Conservation (phyloP, 2,888 invertebrate species). For the Exocentrus adspersus region DNA sequence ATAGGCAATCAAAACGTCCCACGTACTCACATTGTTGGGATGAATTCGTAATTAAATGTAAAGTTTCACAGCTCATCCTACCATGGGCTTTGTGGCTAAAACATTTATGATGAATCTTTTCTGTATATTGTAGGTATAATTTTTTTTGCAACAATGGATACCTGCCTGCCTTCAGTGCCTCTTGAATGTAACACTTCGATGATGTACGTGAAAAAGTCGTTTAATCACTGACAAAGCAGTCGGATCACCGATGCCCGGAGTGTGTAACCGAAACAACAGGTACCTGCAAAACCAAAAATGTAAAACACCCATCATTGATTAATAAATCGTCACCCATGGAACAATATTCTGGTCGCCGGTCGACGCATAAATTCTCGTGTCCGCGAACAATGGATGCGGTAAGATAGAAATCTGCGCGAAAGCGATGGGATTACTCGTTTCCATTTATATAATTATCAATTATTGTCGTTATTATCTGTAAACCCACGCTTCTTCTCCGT, state of each 20-base stretch:
- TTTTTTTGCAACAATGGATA: no score
- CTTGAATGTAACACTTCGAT: neutral
- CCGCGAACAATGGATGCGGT: slow-evolving; percentile 36
- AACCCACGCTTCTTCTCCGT: slow-evolving; percentile 39
- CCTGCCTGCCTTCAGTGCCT: no score
- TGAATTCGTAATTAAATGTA: no score
- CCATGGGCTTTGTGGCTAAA: no score
- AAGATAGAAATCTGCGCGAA: slow-evolving; percentile 35
- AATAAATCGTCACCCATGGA: slow-evolving; percentile 20
- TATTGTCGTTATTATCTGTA: slow-evolving; percentile 43
- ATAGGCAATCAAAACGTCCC: no score
- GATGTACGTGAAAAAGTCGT: neutral
- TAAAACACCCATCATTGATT: slow-evolving; percentile 10
- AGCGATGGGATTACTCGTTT: slow-evolving; percentile 28
- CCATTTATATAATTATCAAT: slow-evolving; percentile 45
- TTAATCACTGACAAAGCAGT: neutral
- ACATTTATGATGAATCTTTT: no score
- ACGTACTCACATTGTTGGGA: no score
- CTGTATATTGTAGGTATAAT: no score
- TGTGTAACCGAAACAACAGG: no score
- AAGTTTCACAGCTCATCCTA: no score
- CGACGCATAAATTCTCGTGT: slow-evolving; percentile 30
- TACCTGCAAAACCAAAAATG: no score
- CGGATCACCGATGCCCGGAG: neutral
- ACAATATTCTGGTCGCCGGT: slow-evolving; percentile 26